Evolutionary conservation across 2,888 invertebrate genomes (phyloP), one percentile per base, ranked within the genome.

Genomic region (Blomia tropicalis): DNA sequence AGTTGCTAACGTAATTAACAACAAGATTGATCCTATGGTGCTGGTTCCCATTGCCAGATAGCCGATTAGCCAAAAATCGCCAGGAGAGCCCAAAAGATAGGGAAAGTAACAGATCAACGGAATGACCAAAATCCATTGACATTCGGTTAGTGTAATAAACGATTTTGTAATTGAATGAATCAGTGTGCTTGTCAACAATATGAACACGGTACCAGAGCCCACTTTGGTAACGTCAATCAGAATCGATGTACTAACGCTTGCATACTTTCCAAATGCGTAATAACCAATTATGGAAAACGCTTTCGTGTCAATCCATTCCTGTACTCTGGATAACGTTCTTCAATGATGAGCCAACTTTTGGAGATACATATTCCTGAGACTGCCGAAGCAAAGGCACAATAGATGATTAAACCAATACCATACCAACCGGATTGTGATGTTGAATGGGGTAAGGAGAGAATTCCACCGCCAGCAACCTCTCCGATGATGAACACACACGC

Each of bases 71-170:
- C 88, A 87, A 84, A 90, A 87, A 71, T 91, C 87, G 72, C 87
- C 87, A 0, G 90, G 90, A 66, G 88, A 87, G 56, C 88, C 89
- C 1, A 89, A 78, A 87, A 87, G 89, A 79, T 86, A 82, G 59
- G 87, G 73, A 0, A 90, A 89, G 66, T 85, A 84, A 19, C 90
- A 77, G 61, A 83, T 72, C 1, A 81, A 70, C 0, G 85, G 87
- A 1, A 89, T 78, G 22, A 89, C 75, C 27, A 87, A 73, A 71
- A 88, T 80, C 87, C 87, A 88, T 68, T 84, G 82, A 72, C 90
- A 90, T 73, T 84, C 87, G 67, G 82, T 78, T 43, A 75, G 11
- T n/a, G n/a, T 11, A 11, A 62, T 22, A 31, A 31, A 58, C 22
- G 44, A 17, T 32, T 7, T 30, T n/a, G 41, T 61, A 14, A 63